phyloP scores from a whole-genome alignment of 2,113 vertebrate species.

The Pelecanus crispus region DNA sequence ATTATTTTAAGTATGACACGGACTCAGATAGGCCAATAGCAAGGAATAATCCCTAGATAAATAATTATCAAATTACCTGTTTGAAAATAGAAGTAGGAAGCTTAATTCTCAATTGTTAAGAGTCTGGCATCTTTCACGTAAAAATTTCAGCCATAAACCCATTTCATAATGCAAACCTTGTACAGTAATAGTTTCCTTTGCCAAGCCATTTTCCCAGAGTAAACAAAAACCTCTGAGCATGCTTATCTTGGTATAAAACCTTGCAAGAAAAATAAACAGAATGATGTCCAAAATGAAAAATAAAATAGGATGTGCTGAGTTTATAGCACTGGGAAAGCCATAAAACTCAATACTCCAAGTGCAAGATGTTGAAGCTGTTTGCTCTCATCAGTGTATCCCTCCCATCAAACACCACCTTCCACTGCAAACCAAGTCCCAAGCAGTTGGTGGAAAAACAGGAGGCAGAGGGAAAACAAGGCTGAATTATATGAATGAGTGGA shows the following conservation, averaged over 20 bases:
- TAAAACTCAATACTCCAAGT: neutral
- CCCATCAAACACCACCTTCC: neutral
- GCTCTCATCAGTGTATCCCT: neutral
- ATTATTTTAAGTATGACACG: neutral
- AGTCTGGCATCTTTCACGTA: neutral
- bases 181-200: neutral
- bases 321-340: neutral
- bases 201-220: slow-evolving; percentile 12
- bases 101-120: neutral
- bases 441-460: neutral
- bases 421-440: neutral
- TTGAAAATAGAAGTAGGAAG: neutral
- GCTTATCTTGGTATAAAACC: slow-evolving; percentile 46
- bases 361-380: neutral
- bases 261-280: slow-evolving; percentile 57
- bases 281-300: slow-evolving; percentile 40
- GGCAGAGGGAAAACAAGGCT: neutral
- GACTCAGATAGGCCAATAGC: neutral
- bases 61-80: neutral
- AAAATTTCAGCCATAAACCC: neutral
- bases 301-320: slow-evolving; percentile 16
- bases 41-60: neutral
- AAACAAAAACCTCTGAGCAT: slow-evolving; percentile 34
- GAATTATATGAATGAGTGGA: neutral
- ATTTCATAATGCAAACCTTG: neutral